Percentiles rank a stretch among this genome's conserved stretches.
phyloP scores from a whole-genome alignment of 2,888 invertebrate genomes.

The Villa cingulata region DNA sequence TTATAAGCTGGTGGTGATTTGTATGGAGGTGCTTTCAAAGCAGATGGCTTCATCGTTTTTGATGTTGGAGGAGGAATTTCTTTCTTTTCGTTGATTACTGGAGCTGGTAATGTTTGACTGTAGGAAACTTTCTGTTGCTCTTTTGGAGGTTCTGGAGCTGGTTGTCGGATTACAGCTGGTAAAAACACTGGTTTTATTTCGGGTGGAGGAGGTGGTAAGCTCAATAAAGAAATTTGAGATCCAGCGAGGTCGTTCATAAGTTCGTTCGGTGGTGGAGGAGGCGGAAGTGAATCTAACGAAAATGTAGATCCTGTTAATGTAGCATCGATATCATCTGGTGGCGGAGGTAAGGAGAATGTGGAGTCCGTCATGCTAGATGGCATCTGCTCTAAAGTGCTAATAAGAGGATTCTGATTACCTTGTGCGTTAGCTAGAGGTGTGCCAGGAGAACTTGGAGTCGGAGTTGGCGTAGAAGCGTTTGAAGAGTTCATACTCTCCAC shows the following conservation, averaged over 20 bases:
- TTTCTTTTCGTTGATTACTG: conserved; percentile 11
- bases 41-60: conserved; percentile 19
- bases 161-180: conserved; percentile 3
- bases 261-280: conserved; percentile 50
- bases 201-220: conserved; percentile 62
- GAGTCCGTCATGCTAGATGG: conserved; percentile 38
- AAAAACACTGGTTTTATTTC: conserved; percentile 34
- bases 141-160: conserved; percentile 9
- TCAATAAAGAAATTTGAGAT: conserved; percentile 54
- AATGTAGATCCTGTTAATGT: conserved; percentile 59
- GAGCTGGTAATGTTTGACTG: conserved; percentile 15
- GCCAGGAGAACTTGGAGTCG: conserved; percentile 32
- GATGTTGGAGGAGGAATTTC: conserved; percentile 14
- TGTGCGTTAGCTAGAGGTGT: conserved; percentile 22
- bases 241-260: conserved; percentile 39
- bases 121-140: conserved; percentile 8
- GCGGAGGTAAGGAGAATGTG: conserved; percentile 51
- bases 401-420: conserved; percentile 12
- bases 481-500: conserved; percentile 30
- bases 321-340: conserved; percentile 39
- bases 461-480: conserved; percentile 34
- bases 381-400: conserved; percentile 18
- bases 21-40: conserved; percentile 31
- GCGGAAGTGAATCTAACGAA: conserved; percentile 67
- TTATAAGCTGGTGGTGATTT: conserved; percentile 36